These are phyloP conservation scores for Sarcophilus harrisii DNA, from an alignment of 2,797 vertebrate genomes.

Conservation along the genomic window DNA sequence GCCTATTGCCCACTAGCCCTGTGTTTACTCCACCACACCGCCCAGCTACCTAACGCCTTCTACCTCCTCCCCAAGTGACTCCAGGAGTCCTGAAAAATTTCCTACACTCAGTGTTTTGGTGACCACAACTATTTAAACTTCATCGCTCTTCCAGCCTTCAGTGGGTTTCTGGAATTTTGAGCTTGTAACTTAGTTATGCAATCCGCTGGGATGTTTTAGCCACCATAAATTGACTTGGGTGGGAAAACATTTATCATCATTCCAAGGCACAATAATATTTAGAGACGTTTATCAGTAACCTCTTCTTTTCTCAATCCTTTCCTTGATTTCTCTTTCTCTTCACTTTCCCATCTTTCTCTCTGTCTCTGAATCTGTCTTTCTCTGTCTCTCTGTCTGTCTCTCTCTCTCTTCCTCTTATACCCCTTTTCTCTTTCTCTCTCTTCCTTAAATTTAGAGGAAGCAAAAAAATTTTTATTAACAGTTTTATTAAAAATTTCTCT, in stretches of 20 bases:
- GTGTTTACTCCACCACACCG: constrained; percentile 24
- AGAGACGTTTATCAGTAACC: constrained; percentile 50
- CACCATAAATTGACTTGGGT: constrained; percentile 44
- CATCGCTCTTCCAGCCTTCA: constrained; percentile 62
- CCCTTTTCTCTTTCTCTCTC: too few relatives aligned
- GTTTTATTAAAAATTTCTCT: background rate
- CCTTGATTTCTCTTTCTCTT: background rate
- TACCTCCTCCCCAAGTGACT: constrained; percentile 59
- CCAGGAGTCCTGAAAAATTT: constrained; percentile 51
- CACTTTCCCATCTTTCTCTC: background rate
- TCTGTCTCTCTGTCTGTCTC: too few relatives aligned
- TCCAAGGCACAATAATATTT: constrained; percentile 2
- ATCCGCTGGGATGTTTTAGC: constrained; percentile 52
- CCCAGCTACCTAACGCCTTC: constrained; percentile 50
- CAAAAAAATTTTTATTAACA: too few relatives aligned
- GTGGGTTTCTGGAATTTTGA: constrained; percentile 64
- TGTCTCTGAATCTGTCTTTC: background rate
- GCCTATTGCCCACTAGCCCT: constrained; percentile 11
- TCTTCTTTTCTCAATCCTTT: background rate
- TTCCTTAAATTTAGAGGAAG: background rate
- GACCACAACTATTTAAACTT: constrained; percentile 76
- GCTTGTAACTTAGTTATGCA: constrained; percentile 67
- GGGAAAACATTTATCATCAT: constrained; percentile 56
- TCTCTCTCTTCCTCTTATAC: too few relatives aligned
- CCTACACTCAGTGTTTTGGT: constrained; percentile 67